Evolutionary conservation across 2,888 invertebrate genomes (phyloP), one percentile per base, ranked within the genome.

Genomic region (Rhingia rostrata): DNA sequence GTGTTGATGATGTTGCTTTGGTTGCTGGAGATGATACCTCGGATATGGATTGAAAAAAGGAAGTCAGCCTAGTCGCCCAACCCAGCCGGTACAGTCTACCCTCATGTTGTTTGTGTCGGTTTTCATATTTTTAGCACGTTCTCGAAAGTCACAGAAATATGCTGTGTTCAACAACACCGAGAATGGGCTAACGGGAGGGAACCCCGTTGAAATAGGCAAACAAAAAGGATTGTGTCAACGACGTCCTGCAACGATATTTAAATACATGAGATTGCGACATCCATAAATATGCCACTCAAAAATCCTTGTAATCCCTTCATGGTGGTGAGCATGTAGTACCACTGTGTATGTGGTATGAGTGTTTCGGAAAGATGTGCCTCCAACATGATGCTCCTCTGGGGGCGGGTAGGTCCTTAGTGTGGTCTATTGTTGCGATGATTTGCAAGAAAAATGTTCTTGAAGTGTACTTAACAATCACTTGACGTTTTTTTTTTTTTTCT

Each of bases 231-330:
- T 79, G 74, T 84, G 84, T 80, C 84, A 84, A 84, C 84, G 74
- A 84, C 84, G 74, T 80, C 74, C 84, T 80, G 79, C 74, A 79
- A 79, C 66, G 84, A 66, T 64, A 69, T 74, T 84, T 74, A 83
- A 83, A 83, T 83, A 74, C 78, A 69, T 47, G 69, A 79, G 79
- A 73, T 84, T 74, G 64, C 73, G 74, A 60, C 84, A 80, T 79
- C 80, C 67, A 79, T 80, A 83, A 84, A 84, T 84, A 79, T 84
- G 79, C 84, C 84, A 84, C 79, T 84, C 79, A 84, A 73, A 54
- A 69, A 56, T 54, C 53, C 58, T 64, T 63, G 35, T 37, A 30
- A 73, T 47, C 37, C 43, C n/a, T 32, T 32, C 12, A 5, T 12
- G 14, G 30, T 32, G 37, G n/a, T 32, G 14, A 32, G 7, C 5